These are phyloP conservation scores for Hippolais icterina DNA, from an alignment of 2,113 vertebrate genomes.

Conservation along the genomic window DNA sequence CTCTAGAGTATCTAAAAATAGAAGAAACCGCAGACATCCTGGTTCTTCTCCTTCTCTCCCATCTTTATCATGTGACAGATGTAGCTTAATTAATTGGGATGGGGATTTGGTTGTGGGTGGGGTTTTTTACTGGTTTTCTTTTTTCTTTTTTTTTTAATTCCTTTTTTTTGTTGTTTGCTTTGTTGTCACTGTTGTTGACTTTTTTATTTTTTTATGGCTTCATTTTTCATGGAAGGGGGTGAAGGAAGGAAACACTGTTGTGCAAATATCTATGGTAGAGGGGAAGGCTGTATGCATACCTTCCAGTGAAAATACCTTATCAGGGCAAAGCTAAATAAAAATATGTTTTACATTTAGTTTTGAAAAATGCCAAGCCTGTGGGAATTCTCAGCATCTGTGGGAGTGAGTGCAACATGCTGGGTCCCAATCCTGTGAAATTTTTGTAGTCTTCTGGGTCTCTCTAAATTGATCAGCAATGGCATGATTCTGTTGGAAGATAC, in stretches of 20 bases:
- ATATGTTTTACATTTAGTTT: neutral
- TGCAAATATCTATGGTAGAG: neutral
- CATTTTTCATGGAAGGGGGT: neutral
- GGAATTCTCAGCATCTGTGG: constrained; percentile 24
- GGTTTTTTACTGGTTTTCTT: neutral
- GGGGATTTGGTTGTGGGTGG: neutral
- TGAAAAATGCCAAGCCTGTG: neutral
- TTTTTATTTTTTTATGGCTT: neutral
- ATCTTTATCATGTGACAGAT: neutral
- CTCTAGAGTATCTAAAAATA: constrained; percentile 14
- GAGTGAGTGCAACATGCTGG: constrained; percentile 13
- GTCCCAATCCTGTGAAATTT: constrained; percentile 17
- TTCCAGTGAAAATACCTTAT: neutral
- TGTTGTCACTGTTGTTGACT: accelerated
- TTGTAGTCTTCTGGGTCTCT: neutral
- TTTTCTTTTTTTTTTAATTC: neutral
- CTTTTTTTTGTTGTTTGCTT: neutral
- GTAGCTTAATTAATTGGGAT: neutral
- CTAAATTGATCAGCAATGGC: neutral
- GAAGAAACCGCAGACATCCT: neutral
- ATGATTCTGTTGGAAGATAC: neutral
- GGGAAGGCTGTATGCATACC: neutral
- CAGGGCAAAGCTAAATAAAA: neutral
- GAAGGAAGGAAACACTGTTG: neutral
- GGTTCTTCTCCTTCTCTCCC: neutral